These are phyloP conservation scores for Prionailurus viverrinus DNA, from an alignment of 2,113 vertebrate species.

Conservation along the genomic window DNA sequence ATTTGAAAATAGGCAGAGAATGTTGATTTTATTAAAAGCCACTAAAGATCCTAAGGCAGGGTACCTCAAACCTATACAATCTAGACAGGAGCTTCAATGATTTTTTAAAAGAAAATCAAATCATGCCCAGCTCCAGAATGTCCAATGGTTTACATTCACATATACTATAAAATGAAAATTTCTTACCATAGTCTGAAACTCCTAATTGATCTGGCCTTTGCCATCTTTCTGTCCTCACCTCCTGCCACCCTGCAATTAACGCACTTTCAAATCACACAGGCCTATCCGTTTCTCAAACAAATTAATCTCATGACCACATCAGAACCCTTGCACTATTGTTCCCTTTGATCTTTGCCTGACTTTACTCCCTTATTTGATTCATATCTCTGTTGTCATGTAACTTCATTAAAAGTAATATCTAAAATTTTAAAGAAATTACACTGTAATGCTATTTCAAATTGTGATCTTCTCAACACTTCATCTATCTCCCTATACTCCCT, in stretches of 20 bases:
- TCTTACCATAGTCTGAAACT: not conserved
- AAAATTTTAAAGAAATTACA: not conserved
- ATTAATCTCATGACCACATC: not conserved
- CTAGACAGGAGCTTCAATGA: not conserved
- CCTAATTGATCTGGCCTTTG: not conserved
- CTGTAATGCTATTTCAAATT: not conserved
- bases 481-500: not conserved
- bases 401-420: not conserved
- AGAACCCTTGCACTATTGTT: not conserved
- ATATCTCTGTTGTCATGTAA: slow-evolving; percentile 25
- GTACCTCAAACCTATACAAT: not conserved
- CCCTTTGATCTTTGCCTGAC: not conserved
- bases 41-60: not conserved
- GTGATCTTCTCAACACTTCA: not conserved
- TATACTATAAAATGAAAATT: not conserved
- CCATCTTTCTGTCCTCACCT: not conserved
- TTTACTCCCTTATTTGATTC: not conserved
- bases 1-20: slow-evolving; percentile 36
- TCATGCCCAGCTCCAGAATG: not conserved
- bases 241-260: not conserved
- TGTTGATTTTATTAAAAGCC: slow-evolving; percentile 41
- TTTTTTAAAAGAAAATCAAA: slow-evolving; percentile 20
- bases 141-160: not conserved
- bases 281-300: slow-evolving; percentile 42
- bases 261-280: not conserved